A percentile compares a stretch with the other conserved stretches of the same genome.
phyloP scores from a whole-genome alignment of 2,797 vertebrate species.

The Sphenodon punctatus region DNA sequence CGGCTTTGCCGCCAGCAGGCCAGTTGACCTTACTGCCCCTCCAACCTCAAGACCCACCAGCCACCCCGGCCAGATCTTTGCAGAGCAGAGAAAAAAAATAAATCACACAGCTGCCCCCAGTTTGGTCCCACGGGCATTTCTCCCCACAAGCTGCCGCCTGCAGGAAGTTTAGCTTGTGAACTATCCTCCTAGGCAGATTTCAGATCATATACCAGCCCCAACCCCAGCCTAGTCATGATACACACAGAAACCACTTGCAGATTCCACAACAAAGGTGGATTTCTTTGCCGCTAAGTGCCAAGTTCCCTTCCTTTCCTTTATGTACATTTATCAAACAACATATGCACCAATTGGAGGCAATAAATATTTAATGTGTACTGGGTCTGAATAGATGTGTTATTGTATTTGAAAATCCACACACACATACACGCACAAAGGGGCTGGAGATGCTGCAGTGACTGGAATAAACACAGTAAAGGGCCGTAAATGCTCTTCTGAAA shows the following conservation, averaged over 20 bases:
- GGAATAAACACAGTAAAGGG: constrained; percentile 70
- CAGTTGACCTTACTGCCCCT: too few relatives aligned
- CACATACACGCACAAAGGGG: not conserved
- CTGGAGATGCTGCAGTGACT: constrained; percentile 50
- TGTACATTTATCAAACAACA: constrained; percentile 65
- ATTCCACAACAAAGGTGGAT: constrained; percentile 11
- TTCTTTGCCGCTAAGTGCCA: not conserved
- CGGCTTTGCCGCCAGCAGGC: too few relatives aligned
- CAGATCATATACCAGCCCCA: not conserved
- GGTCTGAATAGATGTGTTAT: constrained; percentile 60
- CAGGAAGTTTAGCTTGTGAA: rapidly evolving
- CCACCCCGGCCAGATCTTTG: too few relatives aligned
- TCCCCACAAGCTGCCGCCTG: not conserved
- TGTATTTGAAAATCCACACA: constrained; percentile 72
- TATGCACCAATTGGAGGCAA: constrained; percentile 60
- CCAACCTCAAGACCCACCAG: too few relatives aligned
- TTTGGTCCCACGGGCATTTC: not conserved
- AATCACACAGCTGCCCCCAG: not conserved
- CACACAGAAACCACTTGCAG: not conserved
- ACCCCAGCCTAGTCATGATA: not conserved
- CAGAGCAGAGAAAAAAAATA: too few relatives aligned
- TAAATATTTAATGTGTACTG: constrained; percentile 77
- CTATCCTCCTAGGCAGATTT: too few relatives aligned
- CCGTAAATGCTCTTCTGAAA: constrained; percentile 70
- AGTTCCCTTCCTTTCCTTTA: not conserved